Evolutionary conservation across 2,113 vertebrate genomes (phyloP).

Genomic region (Paralichthys olivaceus): DNA sequence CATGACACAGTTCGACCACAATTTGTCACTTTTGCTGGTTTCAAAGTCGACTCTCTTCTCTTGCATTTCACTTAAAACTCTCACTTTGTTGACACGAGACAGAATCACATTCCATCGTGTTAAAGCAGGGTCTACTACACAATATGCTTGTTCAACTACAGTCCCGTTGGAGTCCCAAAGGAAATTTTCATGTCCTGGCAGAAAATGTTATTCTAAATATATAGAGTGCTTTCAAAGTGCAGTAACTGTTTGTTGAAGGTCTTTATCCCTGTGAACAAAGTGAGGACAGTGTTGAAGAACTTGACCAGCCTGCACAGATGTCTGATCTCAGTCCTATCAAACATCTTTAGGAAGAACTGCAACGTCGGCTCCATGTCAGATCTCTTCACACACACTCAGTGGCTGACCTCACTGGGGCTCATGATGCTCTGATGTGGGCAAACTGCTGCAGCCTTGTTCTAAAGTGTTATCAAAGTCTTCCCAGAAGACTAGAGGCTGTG

Average conservation of each 20-base stretch:
- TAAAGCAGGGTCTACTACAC: neutral
- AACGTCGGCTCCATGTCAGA: neutral
- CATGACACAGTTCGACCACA: neutral
- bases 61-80: constrained; percentile 1
- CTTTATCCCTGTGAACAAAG: neutral
- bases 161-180: no score
- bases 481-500: neutral
- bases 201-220: no score
- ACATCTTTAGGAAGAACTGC: neutral
- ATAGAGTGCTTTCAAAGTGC: no score
- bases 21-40: constrained; percentile 11
- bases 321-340: neutral
- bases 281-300: neutral
- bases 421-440: no score
- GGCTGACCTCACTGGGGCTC: no score
- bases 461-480: neutral
- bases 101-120: neutral
- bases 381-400: no score
- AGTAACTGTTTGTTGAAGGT: no score
- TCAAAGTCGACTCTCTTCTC: neutral
- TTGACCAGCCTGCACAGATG: neutral
- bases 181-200: no score
- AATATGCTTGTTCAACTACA: neutral
- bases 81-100: neutral
- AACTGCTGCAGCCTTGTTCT: no score